Percentiles rank a stretch among this genome's conserved stretches.
Conservation (phyloP, 2,113 vertebrate genomes). For the Nesoenas mayeri region DNA sequence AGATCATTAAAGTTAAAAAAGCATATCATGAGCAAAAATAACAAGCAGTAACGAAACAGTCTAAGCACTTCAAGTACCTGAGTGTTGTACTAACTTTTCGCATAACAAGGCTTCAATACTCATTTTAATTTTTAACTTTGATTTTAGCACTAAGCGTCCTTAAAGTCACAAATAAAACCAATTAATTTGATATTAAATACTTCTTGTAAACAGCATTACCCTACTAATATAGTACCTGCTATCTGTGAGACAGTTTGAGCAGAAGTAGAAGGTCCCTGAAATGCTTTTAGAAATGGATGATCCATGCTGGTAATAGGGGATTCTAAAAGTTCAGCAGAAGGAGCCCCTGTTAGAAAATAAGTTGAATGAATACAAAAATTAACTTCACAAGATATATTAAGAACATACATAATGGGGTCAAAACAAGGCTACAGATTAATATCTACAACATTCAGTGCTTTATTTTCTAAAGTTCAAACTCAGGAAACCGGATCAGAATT, state of each 20-base stretch:
- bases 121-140: neutral
- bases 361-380: conserved; percentile 1
- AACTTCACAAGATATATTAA: neutral
- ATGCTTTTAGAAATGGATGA: conserved; percentile 75
- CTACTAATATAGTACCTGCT: conserved; percentile 14
- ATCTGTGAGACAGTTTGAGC: conserved; percentile 11
- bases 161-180: neutral
- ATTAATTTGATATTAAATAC: neutral
- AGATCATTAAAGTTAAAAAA: neutral
- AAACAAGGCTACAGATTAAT: neutral
- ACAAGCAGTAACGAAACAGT: neutral
- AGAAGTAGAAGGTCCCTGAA: conserved; percentile 51
- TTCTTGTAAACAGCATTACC: neutral
- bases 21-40: neutral
- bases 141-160: neutral
- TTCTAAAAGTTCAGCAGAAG: conserved; percentile 65
- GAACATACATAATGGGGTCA: neutral
- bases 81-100: neutral
- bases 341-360: conserved; percentile 67
- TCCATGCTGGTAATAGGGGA: conserved; percentile 55
- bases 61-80: neutral
- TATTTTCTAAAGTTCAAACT: neutral
- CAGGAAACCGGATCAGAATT: neutral
- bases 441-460: neutral
- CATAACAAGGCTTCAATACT: neutral